These are phyloP conservation scores for Triplophysa tibetana DNA, from an alignment of 2,113 vertebrate genomes.

Conservation along the genomic window DNA sequence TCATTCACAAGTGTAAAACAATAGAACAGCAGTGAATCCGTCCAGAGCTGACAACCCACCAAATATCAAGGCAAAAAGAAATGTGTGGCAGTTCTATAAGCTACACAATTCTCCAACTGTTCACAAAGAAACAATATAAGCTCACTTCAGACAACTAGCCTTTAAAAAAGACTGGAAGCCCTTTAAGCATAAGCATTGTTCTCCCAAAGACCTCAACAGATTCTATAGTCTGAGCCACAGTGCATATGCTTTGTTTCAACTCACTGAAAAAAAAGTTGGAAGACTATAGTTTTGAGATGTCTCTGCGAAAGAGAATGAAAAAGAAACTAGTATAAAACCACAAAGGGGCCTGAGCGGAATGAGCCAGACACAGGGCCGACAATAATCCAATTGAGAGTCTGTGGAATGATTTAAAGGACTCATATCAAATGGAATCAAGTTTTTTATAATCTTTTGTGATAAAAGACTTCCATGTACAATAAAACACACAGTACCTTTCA, in stretches of 20 bases:
- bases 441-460: too few relatives aligned
- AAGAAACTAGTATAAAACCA: too few relatives aligned
- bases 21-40: neutral
- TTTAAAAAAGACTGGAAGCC: neutral
- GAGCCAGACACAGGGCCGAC: neutral
- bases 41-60: constrained; percentile 5
- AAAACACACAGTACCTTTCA: too few relatives aligned
- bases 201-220: neutral
- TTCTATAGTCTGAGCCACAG: neutral
- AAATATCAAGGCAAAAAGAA: neutral
- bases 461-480: too few relatives aligned
- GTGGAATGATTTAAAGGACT: neutral
- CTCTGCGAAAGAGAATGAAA: too few relatives aligned
- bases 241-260: neutral
- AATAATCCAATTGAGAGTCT: neutral
- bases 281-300: neutral
- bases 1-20: neutral
- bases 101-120: neutral
- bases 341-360: neutral
- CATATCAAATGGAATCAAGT: too few relatives aligned
- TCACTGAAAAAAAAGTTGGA: neutral
- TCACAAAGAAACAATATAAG: neutral
- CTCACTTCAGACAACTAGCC: neutral
- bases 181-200: neutral
- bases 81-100: neutral